Evolutionary conservation across 2,888 invertebrate genomes (phyloP), one percentile per base, ranked within the genome.

Genomic region (Ophraella communa): DNA sequence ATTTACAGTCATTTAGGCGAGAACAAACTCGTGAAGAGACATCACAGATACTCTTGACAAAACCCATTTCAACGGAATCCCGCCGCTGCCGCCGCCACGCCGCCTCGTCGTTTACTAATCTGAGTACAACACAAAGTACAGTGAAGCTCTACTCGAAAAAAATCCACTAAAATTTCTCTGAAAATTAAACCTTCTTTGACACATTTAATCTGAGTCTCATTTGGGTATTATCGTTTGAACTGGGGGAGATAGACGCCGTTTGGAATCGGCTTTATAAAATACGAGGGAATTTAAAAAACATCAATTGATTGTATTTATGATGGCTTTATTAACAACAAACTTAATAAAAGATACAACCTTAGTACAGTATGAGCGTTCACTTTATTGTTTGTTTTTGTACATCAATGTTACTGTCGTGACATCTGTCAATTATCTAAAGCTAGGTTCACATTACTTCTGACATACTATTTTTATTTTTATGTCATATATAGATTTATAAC

Each of bases 111-210:
- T 51, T 51, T 74, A 76, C 76, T 78, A 78, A 79, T 78, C 77
- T 75, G 67, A 70, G 71, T 71, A 70, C 72, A 76, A 70, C 72
- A 76, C 73, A 65, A 58, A 76, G 77, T 76, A 77, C 77, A 76
- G 49, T 71, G 80, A 80, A 80, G 76, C 80, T 80, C 77, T 75
- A 77, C 77, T 75, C 76, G 77, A 78, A 80, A 79, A 24, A 79
- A 80, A 80, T 80, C 76, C 80, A 78, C 80, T 81, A 81, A 81
- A 81, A 81, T 81, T 81, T 81, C 80, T 77, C 80, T 81, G 80
- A 77, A 82, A 81, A 82, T 81, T 82, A 81, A 81, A 81, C 81
- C 80, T 78, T 79, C 81, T 82, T 81, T 81, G 80, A 79, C 80
- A 80, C 79, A 78, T 80, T 79, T 80, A 81, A 80, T 81, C 80